phyloP scores from a whole-genome alignment of 2,113 vertebrate genomes.

The Asarcornis scutulata region DNA sequence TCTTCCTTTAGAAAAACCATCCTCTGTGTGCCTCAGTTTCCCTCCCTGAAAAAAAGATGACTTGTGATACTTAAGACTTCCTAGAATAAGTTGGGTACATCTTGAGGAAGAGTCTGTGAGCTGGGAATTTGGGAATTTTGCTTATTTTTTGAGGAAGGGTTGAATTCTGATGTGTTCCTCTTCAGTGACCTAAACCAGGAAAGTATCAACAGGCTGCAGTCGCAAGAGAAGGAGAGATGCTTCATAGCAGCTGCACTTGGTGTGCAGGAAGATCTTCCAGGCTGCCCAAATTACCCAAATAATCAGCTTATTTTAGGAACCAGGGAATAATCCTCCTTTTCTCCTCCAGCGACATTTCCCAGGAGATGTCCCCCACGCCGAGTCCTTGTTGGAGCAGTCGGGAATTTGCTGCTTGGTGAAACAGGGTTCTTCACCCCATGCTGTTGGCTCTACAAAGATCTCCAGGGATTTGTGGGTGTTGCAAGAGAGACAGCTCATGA shows the following conservation, averaged over 20 bases:
- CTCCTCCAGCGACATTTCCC: not conserved
- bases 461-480: not conserved
- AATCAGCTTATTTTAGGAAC: not conserved
- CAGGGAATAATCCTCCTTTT: not conserved
- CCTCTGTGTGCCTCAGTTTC: not conserved
- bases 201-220: not conserved
- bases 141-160: not conserved
- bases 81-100: not conserved
- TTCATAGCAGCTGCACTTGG: not conserved
- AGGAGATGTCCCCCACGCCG: not conserved
- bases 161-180: not conserved
- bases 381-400: not conserved
- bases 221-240: not conserved
- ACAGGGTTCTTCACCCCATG: fast-evolving
- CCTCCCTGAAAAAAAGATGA: not conserved
- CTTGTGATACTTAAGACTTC: not conserved
- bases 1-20: not conserved
- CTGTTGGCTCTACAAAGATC: not conserved
- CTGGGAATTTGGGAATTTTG: not conserved
- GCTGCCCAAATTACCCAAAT: not conserved
- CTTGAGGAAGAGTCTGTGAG: not conserved
- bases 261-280: not conserved
- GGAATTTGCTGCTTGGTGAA: not conserved
- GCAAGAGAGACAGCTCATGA: not conserved
- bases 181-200: not conserved